Evolutionary conservation across 2,888 invertebrate genomes (phyloP).

Genomic region (Apamea epomidion): DNA sequence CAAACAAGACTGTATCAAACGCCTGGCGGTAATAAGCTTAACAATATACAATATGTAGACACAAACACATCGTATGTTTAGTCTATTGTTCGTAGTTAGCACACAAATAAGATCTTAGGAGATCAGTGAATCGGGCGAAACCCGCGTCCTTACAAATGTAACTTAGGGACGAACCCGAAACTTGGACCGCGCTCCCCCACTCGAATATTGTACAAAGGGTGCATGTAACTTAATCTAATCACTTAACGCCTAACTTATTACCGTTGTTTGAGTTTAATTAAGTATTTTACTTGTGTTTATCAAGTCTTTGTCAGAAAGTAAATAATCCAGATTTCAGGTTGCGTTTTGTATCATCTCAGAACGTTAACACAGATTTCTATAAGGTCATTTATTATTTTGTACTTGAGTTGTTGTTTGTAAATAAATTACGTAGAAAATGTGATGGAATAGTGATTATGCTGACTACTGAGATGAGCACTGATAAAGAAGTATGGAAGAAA

Average conservation of each 20-base stretch:
- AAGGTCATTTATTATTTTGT: not conserved
- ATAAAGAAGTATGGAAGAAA: too few relatives aligned
- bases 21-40: conserved; percentile 59
- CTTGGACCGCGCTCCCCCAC: conserved; percentile 80
- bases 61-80: conserved; percentile 60
- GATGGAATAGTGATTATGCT: not conserved
- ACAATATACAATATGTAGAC: conserved; percentile 42
- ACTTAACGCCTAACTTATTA: conserved; percentile 71
- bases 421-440: not conserved
- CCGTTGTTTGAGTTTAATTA: conserved; percentile 69
- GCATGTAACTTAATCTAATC: conserved; percentile 71
- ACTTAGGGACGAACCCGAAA: conserved; percentile 87
- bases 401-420: not conserved
- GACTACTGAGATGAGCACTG: too few relatives aligned
- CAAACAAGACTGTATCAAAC: conserved; percentile 35
- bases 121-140: conserved; percentile 77
- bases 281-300: conserved; percentile 58
- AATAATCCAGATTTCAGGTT: conserved; percentile 10
- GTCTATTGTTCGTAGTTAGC: conserved; percentile 78
- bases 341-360: not conserved
- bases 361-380: not conserved
- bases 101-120: conserved; percentile 80
- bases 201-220: conserved; percentile 73
- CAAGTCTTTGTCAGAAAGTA: conserved; percentile 44
- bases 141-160: conserved; percentile 81